Percentiles rank a stretch among this genome's conserved stretches.
Evolutionary conservation across 2,113 vertebrate genomes (phyloP).

Genomic region (Sterna hirundo): DNA sequence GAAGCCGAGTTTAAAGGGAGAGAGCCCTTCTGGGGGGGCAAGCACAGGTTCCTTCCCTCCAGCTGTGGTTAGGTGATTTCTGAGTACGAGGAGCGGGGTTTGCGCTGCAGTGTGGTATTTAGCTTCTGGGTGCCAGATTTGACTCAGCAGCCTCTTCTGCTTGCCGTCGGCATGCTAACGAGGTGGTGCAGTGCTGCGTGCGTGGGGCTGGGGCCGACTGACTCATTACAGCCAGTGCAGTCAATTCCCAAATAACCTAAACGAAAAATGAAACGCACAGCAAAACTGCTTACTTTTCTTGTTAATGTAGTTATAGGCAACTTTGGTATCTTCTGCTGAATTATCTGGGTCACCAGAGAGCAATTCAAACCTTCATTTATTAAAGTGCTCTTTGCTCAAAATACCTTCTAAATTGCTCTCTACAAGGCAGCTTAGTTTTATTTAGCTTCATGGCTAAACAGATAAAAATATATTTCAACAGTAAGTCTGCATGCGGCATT

Average conservation of each 20-base stretch:
- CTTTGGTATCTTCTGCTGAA: neutral
- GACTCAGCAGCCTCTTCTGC: slow-evolving; percentile 26
- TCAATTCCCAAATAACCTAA: neutral
- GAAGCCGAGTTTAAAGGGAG: neutral
- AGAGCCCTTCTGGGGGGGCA: neutral
- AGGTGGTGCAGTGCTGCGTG: slow-evolving; percentile 14
- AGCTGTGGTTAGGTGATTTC: neutral
- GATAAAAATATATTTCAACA: neutral
- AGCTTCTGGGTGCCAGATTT: neutral
- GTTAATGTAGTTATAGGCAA: neutral
- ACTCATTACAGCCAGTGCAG: neutral
- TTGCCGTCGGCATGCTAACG: neutral
- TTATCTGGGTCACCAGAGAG: slow-evolving; percentile 21
- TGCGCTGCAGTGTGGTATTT: neutral
- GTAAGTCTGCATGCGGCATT: neutral
- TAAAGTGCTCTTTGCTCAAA: slow-evolving; percentile 31
- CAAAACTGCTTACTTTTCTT: neutral
- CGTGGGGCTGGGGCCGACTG: neutral
- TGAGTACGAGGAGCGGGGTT: neutral
- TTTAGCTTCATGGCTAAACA: slow-evolving; percentile 19
- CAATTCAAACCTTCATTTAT: slow-evolving; percentile 12
- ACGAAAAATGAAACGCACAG: neutral
- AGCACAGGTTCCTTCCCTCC: neutral
- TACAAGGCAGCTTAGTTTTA: neutral
- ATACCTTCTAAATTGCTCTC: neutral